Conservation (phyloP, 92 coral and sea anemone genomes). For the Parazoanthus darwini region DNA sequence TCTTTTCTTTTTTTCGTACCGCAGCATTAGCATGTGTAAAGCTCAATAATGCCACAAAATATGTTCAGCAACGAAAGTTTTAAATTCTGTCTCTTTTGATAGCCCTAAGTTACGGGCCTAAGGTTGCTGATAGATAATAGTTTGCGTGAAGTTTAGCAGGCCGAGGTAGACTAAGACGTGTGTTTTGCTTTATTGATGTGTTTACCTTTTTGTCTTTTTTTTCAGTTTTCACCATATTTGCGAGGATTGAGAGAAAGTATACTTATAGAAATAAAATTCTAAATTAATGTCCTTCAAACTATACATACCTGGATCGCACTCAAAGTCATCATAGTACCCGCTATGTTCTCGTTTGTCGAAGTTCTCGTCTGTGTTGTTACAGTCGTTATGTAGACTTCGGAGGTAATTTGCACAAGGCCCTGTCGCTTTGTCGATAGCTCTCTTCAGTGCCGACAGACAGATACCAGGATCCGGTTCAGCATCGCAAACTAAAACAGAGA, state of each 20-base stretch:
- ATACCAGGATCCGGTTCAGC: slow-evolving; percentile 38
- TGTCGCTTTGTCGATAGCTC: slow-evolving; percentile 5
- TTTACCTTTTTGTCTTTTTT: too few relatives aligned
- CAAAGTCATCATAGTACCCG: slow-evolving; percentile 22
- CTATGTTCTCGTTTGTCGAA: slow-evolving; percentile 36
- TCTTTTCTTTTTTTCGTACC: too few relatives aligned
- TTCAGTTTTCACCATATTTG: neutral
- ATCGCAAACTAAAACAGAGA: slow-evolving; percentile 21
- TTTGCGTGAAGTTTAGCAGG: neutral
- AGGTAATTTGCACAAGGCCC: neutral
- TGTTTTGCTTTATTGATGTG: neutral
- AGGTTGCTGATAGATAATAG: too few relatives aligned
- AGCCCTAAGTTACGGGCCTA: too few relatives aligned
- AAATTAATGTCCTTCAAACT: too few relatives aligned
- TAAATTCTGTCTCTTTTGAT: too few relatives aligned
- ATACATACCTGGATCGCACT: slow-evolving; percentile 14
- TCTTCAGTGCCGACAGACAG: slow-evolving; percentile 31
- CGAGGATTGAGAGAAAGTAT: neutral
- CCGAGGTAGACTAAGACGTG: neutral
- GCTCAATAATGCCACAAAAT: too few relatives aligned
- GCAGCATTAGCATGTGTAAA: too few relatives aligned
- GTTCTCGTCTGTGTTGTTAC: slow-evolving; percentile 29
- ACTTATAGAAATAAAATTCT: neutral
- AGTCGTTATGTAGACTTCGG: slow-evolving; percentile 7
- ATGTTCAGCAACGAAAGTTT: too few relatives aligned